These are phyloP conservation scores for Tillus elongatus DNA, from an alignment of 2,888 invertebrate genomes.

Conservation along the genomic window DNA sequence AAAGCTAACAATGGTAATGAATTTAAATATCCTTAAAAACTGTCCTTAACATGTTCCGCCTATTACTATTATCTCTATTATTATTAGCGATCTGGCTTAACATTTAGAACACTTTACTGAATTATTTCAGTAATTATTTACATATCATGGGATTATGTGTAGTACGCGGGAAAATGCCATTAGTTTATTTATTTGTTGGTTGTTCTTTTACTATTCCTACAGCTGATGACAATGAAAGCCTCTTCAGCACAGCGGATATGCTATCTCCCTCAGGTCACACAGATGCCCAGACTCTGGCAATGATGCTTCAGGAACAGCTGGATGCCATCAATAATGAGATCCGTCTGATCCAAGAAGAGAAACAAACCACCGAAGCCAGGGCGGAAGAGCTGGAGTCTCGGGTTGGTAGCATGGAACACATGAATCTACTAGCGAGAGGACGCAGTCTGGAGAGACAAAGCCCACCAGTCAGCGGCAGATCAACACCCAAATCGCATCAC, in stretches of 20 bases:
- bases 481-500: constrained; percentile 71
- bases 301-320: constrained; percentile 98
- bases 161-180: too few relatives aligned
- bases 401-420: constrained; percentile 91
- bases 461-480: constrained; percentile 82
- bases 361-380: constrained; percentile 87
- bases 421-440: constrained; percentile 71
- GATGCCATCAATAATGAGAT: constrained; percentile 99
- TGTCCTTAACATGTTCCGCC: too few relatives aligned
- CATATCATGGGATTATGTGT: constrained; percentile 7
- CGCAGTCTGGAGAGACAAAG: constrained; percentile 64
- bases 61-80: too few relatives aligned
- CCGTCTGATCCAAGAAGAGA: constrained; percentile 51
- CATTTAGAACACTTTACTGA: too few relatives aligned
- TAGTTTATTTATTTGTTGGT: too few relatives aligned
- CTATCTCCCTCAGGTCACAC: constrained; percentile 59
- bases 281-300: constrained; percentile 94
- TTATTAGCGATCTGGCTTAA: too few relatives aligned
- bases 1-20: too few relatives aligned
- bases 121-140: too few relatives aligned
- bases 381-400: constrained; percentile 96
- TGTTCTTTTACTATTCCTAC: constrained; percentile 13
- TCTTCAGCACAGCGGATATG: constrained; percentile 64
- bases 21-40: too few relatives aligned
- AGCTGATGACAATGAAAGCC: constrained; percentile 72